Evolutionary conservation across 2,113 vertebrate genomes (phyloP).

Genomic region (Cyprinus carpio): DNA sequence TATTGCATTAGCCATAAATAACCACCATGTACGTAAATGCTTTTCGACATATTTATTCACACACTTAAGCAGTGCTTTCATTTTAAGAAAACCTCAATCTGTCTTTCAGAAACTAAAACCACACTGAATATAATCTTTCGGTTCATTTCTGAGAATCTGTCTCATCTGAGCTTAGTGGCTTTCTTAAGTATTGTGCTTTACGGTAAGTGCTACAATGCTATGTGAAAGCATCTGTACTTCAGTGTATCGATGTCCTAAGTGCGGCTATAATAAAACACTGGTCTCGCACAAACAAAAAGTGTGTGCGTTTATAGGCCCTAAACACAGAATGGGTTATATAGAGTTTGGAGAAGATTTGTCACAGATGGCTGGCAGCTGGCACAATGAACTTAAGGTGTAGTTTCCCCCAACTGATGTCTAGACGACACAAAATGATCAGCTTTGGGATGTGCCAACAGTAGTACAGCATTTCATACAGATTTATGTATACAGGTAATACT

Average conservation of each 20-base stretch:
- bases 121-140: neutral
- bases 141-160: neutral
- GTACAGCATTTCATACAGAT: neutral
- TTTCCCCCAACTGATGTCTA: constrained; percentile 12
- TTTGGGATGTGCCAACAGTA: neutral
- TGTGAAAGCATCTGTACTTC: neutral
- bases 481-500: neutral
- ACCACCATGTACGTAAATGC: neutral
- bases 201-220: neutral
- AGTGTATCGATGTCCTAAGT: neutral
- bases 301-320: constrained; percentile 1
- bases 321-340: constrained; percentile 17
- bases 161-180: neutral
- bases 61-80: neutral
- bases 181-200: neutral
- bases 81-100: neutral
- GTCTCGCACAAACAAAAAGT: neutral
- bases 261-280: constrained; percentile 8
- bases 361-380: constrained; percentile 14
- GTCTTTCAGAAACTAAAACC: constrained; percentile 1
- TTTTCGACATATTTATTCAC: neutral
- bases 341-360: constrained; percentile 21
- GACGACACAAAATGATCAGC: neutral
- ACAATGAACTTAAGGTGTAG: neutral
- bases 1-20: neutral